Percentiles rank a stretch among this genome's conserved stretches.
Evolutionary conservation across 2,113 vertebrate genomes (phyloP).

Genomic region (Hypomesus transpacificus): DNA sequence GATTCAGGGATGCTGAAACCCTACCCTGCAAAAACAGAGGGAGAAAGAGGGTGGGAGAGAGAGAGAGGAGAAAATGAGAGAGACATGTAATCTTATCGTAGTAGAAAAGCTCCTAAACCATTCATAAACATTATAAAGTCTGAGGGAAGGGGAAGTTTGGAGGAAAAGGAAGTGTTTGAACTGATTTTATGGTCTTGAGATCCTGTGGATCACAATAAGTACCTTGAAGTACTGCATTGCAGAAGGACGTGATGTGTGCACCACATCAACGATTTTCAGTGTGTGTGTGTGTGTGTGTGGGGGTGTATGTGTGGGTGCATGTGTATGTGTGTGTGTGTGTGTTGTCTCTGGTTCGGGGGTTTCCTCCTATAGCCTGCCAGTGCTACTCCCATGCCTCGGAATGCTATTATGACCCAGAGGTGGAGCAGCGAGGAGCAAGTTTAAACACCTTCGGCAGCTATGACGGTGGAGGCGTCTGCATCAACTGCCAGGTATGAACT

Average conservation of each 20-base stretch:
- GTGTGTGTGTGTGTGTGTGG: slow-evolving; percentile 15
- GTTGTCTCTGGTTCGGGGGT: slow-evolving; percentile 34
- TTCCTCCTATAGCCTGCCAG: slow-evolving; percentile 81
- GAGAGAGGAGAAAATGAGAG: not conserved
- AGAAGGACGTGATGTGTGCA: not conserved
- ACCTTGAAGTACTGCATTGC: not conserved
- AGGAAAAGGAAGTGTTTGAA: slow-evolving; percentile 45
- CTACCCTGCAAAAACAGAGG: slow-evolving; percentile 36
- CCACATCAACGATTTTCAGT: not conserved
- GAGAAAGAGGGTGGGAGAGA: slow-evolving; percentile 22
- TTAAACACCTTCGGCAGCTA: slow-evolving; percentile 79
- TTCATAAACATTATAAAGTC: slow-evolving; percentile 44
- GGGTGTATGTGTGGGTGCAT: not conserved
- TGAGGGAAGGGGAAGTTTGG: slow-evolving; percentile 17
- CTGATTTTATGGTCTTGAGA: slow-evolving; percentile 51
- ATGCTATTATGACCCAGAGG: slow-evolving; percentile 86
- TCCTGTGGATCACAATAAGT: not conserved
- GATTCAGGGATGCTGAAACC: slow-evolving; percentile 34
- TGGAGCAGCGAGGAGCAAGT: slow-evolving; percentile 78
- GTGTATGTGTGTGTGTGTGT: slow-evolving; percentile 14
- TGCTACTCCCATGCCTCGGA: slow-evolving; percentile 87
- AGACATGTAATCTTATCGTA: slow-evolving; percentile 37
- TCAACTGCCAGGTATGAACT: slow-evolving; percentile 86
- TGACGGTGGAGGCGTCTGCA: slow-evolving; percentile 89
- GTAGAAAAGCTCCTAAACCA: slow-evolving; percentile 28